Conservation (phyloP, 1,140 invertebrate species). For the Aphaenogaster floridana region DNA sequence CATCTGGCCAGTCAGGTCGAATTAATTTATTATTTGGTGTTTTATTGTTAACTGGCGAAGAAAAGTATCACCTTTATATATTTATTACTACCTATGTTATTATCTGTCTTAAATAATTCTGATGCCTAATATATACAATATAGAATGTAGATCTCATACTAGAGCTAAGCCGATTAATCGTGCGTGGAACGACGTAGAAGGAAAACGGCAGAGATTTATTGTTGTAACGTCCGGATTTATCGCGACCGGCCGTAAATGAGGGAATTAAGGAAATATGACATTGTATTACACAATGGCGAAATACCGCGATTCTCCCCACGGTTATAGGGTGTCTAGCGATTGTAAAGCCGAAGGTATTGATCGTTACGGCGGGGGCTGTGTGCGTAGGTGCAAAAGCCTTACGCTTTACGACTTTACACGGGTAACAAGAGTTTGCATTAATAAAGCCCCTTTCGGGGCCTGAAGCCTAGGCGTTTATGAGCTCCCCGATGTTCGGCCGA, state of each 20-base stretch:
- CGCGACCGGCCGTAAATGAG: constrained; percentile 55
- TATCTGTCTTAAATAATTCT: constrained; percentile 1
- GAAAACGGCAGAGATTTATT: constrained; percentile 1
- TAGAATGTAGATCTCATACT: background rate
- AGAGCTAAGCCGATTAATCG: constrained; percentile 32
- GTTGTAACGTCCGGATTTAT: constrained; percentile 28
- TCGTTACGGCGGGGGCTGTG: constrained; percentile 63
- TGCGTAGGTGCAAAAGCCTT: constrained; percentile 71
- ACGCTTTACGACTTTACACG: constrained; percentile 76
- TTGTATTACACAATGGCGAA: constrained; percentile 48
- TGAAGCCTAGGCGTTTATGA: constrained; percentile 65
- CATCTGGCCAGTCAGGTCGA: too few species aligned
- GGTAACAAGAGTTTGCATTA: constrained; percentile 77
- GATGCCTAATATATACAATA: background rate
- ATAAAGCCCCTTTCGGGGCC: constrained; percentile 67
- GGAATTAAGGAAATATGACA: constrained; percentile 69
- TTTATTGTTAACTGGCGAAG: too few species aligned
- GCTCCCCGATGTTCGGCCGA: constrained; percentile 54
- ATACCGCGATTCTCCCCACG: background rate
- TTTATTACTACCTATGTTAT: background rate
- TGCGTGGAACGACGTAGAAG: background rate
- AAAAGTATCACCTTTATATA: too few species aligned
- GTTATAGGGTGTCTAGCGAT: constrained; percentile 53
- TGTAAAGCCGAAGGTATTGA: constrained; percentile 76
- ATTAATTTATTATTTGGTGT: too few species aligned